Percentiles rank a stretch among this genome's conserved stretches.
phyloP scores from a whole-genome alignment of 2,888 invertebrate genomes.

The Rhogogaster chlorosoma region DNA sequence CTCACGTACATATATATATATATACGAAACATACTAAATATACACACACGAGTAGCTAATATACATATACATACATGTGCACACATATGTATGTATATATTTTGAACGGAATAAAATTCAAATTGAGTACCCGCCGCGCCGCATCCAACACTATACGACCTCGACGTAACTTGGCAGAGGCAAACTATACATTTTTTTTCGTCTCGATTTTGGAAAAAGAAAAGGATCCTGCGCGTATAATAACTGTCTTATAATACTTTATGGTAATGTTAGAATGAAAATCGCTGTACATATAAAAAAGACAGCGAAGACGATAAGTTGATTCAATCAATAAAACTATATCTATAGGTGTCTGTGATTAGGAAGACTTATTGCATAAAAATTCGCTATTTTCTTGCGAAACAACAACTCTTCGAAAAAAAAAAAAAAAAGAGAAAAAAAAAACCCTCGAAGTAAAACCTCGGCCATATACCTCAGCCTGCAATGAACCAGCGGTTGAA shows the following conservation, averaged over 20 bases:
- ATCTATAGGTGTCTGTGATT: background rate
- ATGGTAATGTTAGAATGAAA: background rate
- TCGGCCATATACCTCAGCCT: constrained; percentile 12
- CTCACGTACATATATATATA: constrained; percentile 11
- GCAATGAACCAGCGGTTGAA: constrained; percentile 28
- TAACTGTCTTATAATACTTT: background rate
- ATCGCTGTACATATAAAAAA: background rate
- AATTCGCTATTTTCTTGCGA: background rate
- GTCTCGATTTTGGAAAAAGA: background rate
- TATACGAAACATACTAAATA: background rate
- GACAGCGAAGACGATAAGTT: background rate
- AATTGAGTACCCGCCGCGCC: constrained; percentile 7
- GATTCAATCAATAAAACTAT: too few relatives aligned
- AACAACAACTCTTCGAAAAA: background rate
- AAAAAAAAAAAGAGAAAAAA: background rate
- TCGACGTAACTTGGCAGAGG: constrained; percentile 33
- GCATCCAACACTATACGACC: constrained; percentile 16
- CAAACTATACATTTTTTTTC: background rate
- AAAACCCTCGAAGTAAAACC: constrained; percentile 3
- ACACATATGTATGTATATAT: background rate
- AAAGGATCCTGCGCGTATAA: background rate
- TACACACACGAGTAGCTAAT: background rate
- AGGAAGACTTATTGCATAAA: background rate
- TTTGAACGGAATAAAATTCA: constrained; percentile 33
- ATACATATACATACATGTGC: background rate